A percentile compares a stretch with the other conserved stretches of the same genome.
These are phyloP conservation scores for Nineta flava DNA, from an alignment of 2,888 invertebrate species.

Conservation along the genomic window DNA sequence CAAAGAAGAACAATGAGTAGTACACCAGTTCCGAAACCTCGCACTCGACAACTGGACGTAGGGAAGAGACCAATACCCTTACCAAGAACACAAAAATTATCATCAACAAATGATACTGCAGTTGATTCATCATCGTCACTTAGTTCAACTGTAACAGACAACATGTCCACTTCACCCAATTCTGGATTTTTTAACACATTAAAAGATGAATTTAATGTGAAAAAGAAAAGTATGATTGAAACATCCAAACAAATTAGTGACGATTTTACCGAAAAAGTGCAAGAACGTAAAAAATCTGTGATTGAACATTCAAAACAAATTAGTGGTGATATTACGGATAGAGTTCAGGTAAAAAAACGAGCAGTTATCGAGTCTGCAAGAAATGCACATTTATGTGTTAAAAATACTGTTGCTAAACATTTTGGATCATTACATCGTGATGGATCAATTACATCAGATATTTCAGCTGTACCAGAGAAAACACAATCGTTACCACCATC, in stretches of 20 bases:
- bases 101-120: not conserved
- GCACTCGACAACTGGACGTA: not conserved
- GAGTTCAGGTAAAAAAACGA: constrained; percentile 31
- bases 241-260: constrained; percentile 1
- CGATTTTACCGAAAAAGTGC: constrained; percentile 10
- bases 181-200: not conserved
- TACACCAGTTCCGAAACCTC: constrained; percentile 5
- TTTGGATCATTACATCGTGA: constrained; percentile 17
- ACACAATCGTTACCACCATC: constrained; percentile 15
- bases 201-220: constrained; percentile 3
- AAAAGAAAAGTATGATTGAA: not conserved
- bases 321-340: constrained; percentile 30
- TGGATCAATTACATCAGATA: constrained; percentile 9
- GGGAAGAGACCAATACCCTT: constrained; percentile 6
- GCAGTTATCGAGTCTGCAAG: constrained; percentile 48
- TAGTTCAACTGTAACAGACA: no score
- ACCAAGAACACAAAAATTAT: constrained; percentile 1
- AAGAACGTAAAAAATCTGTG: constrained; percentile 31
- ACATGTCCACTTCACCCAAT: not conserved
- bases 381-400: constrained; percentile 33
- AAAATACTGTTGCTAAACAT: constrained; percentile 21
- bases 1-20: not conserved
- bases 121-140: not conserved
- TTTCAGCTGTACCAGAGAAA: constrained; percentile 12
- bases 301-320: constrained; percentile 39